Base-by-base conservation (phyloP, 2,888 invertebrate genomes). In the Cataglyphis albicans region DNA sequence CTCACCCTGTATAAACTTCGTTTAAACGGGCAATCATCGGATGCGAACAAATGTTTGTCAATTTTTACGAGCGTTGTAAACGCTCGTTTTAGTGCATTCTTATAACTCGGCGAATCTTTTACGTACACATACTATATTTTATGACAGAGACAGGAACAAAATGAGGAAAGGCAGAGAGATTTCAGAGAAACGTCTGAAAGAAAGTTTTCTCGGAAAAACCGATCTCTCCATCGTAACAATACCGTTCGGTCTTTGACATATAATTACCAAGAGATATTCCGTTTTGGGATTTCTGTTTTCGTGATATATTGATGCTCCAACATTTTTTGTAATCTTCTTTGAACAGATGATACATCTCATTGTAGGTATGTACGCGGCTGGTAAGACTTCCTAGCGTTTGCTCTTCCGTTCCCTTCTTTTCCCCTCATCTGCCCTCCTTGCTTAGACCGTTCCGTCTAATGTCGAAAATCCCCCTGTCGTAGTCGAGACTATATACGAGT, bases 41-140 rank as follows among this genome's bases (percentile, higher is more conserved):
- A 76, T 83, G 84, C 63, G 61, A 57, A 57, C 21, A 48, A 38
- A 75, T 41, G 72, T 83, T 72, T 38, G 35, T 68, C 78, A 72
- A 76, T 84, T 89, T 86, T 85, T 84, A 84, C 85, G 87, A 86
- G 70, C 73, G 84, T 86, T 84, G 86, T 84, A 87, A 89, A 87
- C 84, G 84, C 78, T 82, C 78, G 83, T 76, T 88, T 88, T 86
- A 88, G 82, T 87, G 83, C 82, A 83, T 70, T 52, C 48, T 76
- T 52, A 7, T 7, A 83, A 86, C 81, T 84, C 87, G 84, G 87
- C 81, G 82, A 61, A 80, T 83, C 87, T 84, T 85, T 88, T 82
- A 85, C 64, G 35, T 75, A 64, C 81, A 85, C 64, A 25, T 75
- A 52, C n/a, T 52, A 52, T 52, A 52, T n/a, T n/a, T 52, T 41